Base-by-base conservation (phyloP, 2,797 vertebrate genomes). In the Protosalanx chinensis region DNA sequence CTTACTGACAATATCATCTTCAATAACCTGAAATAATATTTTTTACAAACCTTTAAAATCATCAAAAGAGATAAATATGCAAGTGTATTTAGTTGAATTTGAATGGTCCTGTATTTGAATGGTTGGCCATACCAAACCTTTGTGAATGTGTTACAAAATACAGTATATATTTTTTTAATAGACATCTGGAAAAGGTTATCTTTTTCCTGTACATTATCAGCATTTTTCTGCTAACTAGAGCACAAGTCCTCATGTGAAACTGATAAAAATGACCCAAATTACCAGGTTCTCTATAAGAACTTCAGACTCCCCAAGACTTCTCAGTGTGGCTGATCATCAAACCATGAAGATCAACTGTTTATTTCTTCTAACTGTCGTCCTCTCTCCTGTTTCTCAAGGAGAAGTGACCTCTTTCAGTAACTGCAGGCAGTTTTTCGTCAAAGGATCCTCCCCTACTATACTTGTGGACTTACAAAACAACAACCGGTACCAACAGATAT, bases 401-500 rank as follows among this genome's bases (percentile, higher is more conserved):
- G 20, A 57, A 12, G 78, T 80, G 18, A 67, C 56, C 20, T 23
- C 27, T 3, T 80, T 80, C 58, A 16, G 10, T 7, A 16, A 27
- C 0, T 80, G 78, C 32, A n/a, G 23, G 3, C 75, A 76, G 62
- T 80, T 80, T 70, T 80, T 80, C 23, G 4, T 7, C 15, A 15
- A 15, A 30, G 61, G 49, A 57, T 16, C 30, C 10, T 10, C 12
- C 29, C 74, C 78, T 0, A 80, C 78, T 5, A 10, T 76, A 4
- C 56, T 81, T 49, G 3, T 6, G 0, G 76, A 81, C 23, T 8
- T 29, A 0, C 1, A 4, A 0, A 18, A 72, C 57, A 72, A 33
- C 6, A 68, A 74, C 30, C 76, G 76, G 20, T 81, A 74, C 16
- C 18, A 59, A 29, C 72, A 81, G 68, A 78, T 81, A 30, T 81